Conservation (phyloP, 1,140 invertebrate species). For the Neodiprion pinetum region DNA sequence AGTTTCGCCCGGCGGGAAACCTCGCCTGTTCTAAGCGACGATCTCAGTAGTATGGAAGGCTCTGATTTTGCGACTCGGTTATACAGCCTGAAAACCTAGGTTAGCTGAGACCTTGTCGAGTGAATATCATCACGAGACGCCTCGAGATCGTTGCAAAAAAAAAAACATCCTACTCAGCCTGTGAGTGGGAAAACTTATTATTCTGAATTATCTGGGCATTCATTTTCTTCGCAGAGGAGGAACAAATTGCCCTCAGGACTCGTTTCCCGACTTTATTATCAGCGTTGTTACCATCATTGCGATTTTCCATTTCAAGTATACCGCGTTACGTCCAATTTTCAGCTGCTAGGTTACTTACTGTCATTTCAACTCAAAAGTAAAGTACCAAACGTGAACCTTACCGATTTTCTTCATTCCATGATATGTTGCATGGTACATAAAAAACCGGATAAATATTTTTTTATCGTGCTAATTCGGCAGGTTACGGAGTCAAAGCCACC, state of each 20-base stretch:
- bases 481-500: too few species aligned
- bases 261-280: not conserved
- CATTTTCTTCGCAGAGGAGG: not conserved
- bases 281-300: not conserved
- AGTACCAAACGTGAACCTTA: too few species aligned
- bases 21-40: not conserved
- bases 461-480: too few species aligned
- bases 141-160: not conserved
- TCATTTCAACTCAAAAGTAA: too few species aligned
- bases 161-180: too few species aligned
- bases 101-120: not conserved
- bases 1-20: not conserved
- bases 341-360: too few species aligned
- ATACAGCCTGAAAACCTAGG: not conserved
- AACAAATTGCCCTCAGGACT: not conserved
- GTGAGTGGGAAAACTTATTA: not conserved
- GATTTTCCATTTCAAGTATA: not conserved
- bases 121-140: not conserved
- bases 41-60: too few species aligned
- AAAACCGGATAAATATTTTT: too few species aligned
- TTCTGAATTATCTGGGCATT: not conserved
- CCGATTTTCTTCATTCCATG: too few species aligned
- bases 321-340: not conserved
- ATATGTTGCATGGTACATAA: too few species aligned
- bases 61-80: not conserved